Evolutionary conservation across 2,888 invertebrate species (phyloP).

Genomic region (Patella ulyssiponensis): DNA sequence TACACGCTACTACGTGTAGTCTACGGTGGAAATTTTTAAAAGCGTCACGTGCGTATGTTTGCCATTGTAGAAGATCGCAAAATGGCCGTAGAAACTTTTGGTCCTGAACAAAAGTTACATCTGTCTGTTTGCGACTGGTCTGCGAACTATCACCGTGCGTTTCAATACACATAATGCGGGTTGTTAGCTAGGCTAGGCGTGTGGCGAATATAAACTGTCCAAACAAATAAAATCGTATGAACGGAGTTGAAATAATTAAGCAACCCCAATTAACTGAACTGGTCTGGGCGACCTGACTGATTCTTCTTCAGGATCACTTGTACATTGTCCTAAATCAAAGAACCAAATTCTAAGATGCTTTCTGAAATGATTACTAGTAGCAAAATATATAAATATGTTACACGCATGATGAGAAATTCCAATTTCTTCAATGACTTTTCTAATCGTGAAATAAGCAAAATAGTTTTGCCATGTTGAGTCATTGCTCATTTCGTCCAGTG

Average conservation of each 20-base stretch:
- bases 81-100: too few relatives aligned
- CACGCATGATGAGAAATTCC: slow-evolving; percentile 68
- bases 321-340: not conserved
- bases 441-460: slow-evolving; percentile 55
- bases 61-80: too few relatives aligned
- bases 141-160: too few relatives aligned
- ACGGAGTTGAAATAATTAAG: not conserved
- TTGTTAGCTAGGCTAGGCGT: too few relatives aligned
- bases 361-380: slow-evolving; percentile 54
- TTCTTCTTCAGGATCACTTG: not conserved
- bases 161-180: too few relatives aligned
- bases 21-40: too few relatives aligned
- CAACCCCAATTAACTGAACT: not conserved
- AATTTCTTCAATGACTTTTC: slow-evolving; percentile 61
- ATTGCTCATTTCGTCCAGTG: slow-evolving; percentile 46
- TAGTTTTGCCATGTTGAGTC: slow-evolving; percentile 62
- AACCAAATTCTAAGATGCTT: slow-evolving; percentile 34
- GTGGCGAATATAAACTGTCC: too few relatives aligned
- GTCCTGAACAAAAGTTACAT: too few relatives aligned
- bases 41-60: too few relatives aligned
- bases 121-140: too few relatives aligned
- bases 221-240: too few relatives aligned
- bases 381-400: slow-evolving; percentile 62
- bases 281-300: not conserved
- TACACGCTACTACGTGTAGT: too few relatives aligned